phyloP scores from a whole-genome alignment of 1,140 invertebrate species.

The Leptopilina clavipes region DNA sequence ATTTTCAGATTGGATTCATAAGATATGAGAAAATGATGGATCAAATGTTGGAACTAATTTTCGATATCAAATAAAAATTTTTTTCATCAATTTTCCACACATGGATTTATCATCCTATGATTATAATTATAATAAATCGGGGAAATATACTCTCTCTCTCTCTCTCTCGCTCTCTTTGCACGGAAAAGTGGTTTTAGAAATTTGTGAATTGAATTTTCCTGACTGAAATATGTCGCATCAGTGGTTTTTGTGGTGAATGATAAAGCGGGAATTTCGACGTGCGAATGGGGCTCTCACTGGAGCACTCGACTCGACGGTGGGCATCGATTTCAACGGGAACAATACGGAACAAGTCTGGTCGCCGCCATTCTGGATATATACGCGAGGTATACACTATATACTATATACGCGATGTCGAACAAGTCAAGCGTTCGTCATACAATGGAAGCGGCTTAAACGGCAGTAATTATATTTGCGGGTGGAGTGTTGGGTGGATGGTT shows the following conservation, averaged over 20 bases:
- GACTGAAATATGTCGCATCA: slow-evolving; percentile 35
- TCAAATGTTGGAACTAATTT: too few species aligned
- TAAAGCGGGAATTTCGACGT: slow-evolving; percentile 42
- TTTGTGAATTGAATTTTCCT: slow-evolving; percentile 32
- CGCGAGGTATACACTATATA: slow-evolving; percentile 41
- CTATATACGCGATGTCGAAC: slow-evolving; percentile 62
- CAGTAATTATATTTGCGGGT: slow-evolving; percentile 74
- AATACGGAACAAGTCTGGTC: slow-evolving; percentile 49
- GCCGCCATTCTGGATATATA: slow-evolving; percentile 47
- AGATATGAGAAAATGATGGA: too few species aligned
- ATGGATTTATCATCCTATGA: too few species aligned
- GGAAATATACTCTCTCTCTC: too few species aligned
- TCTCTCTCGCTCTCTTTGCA: too few species aligned
- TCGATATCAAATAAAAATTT: too few species aligned
- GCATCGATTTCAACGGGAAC: slow-evolving; percentile 57
- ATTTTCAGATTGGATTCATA: too few species aligned
- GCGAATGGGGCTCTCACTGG: slow-evolving; percentile 55
- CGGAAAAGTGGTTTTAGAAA: slow-evolving; percentile 9
- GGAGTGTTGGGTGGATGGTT: slow-evolving; percentile 65
- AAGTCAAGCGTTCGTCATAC: slow-evolving; percentile 71
- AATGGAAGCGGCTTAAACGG: slow-evolving; percentile 72
- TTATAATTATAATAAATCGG: too few species aligned
- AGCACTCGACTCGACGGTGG: slow-evolving; percentile 56
- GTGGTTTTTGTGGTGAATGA: slow-evolving; percentile 25
- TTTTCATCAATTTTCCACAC: too few species aligned